phyloP scores from a whole-genome alignment of 2,888 invertebrate genomes.

The Parnassius smintheus region DNA sequence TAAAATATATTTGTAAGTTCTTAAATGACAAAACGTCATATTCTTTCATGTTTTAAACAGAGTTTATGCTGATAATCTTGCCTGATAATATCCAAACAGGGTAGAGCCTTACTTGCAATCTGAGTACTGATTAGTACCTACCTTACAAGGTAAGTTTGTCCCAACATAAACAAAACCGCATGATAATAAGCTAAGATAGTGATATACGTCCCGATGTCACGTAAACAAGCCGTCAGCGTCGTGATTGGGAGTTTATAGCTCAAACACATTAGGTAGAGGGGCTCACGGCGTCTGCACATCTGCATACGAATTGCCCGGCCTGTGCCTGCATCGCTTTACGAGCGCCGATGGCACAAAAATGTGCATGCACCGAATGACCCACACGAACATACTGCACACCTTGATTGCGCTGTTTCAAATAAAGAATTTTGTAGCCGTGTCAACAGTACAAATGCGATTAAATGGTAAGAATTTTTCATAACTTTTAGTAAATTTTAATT shows the following conservation, averaged over 20 bases:
- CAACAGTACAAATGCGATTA: too few species aligned
- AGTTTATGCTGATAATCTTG: too few species aligned
- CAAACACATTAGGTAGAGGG: constrained; percentile 30
- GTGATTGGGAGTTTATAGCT: constrained; percentile 30
- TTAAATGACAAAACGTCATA: too few species aligned
- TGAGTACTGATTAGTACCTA: constrained; percentile 2
- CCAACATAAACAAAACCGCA: constrained; percentile 8
- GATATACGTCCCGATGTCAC: constrained; percentile 36
- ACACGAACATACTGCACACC: constrained; percentile 45
- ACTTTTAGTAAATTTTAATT: too few species aligned
- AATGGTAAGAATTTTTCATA: too few species aligned
- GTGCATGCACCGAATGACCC: constrained; percentile 40
- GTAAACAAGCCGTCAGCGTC: constrained; percentile 33
- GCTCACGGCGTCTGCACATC: constrained; percentile 46
- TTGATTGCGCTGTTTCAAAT: constrained; percentile 33
- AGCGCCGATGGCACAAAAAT: constrained; percentile 32
- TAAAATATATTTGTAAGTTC: too few species aligned
- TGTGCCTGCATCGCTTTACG: constrained; percentile 42
- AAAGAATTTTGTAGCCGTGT: neutral
- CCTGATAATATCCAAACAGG: neutral
- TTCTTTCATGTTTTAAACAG: too few species aligned
- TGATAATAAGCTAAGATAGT: constrained; percentile 20
- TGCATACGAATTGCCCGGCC: constrained; percentile 60
- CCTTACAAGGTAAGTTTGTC: neutral
- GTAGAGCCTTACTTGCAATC: neutral